These are phyloP conservation scores for Brachylomia viminalis DNA, from an alignment of 2,888 invertebrate genomes.

Conservation along the genomic window DNA sequence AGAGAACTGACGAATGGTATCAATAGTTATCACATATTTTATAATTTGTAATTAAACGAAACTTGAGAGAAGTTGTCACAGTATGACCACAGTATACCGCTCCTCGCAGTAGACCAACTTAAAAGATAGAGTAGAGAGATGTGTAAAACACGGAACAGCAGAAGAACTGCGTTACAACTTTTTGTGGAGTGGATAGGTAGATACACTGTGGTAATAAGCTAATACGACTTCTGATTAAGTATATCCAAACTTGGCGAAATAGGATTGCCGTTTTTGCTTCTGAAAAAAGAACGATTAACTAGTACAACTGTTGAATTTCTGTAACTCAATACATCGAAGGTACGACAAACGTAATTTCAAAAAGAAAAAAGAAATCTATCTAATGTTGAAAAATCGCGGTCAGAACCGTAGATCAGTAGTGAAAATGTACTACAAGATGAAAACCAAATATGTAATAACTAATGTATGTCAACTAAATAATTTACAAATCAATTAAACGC, in stretches of 20 bases:
- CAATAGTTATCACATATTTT: constrained; percentile 62
- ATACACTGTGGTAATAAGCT: constrained; percentile 1
- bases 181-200: neutral
- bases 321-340: neutral
- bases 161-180: neutral
- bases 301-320: neutral
- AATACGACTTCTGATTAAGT: neutral
- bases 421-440: constrained; percentile 59
- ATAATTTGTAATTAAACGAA: neutral
- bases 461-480: constrained; percentile 72
- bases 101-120: neutral
- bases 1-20: constrained; percentile 52
- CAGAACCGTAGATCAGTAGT: constrained; percentile 68
- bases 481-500: constrained; percentile 78
- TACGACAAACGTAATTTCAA: neutral
- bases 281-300: neutral
- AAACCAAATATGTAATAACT: constrained; percentile 75
- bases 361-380: neutral
- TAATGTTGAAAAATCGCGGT: constrained; percentile 32
- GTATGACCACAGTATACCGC: constrained; percentile 20
- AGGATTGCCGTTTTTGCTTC: neutral
- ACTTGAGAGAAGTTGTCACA: neutral
- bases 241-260: neutral
- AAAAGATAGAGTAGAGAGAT: neutral
- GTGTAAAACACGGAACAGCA: neutral